Evolutionary conservation across 2,888 invertebrate species (phyloP).

Genomic region (Cephus pulcher): DNA sequence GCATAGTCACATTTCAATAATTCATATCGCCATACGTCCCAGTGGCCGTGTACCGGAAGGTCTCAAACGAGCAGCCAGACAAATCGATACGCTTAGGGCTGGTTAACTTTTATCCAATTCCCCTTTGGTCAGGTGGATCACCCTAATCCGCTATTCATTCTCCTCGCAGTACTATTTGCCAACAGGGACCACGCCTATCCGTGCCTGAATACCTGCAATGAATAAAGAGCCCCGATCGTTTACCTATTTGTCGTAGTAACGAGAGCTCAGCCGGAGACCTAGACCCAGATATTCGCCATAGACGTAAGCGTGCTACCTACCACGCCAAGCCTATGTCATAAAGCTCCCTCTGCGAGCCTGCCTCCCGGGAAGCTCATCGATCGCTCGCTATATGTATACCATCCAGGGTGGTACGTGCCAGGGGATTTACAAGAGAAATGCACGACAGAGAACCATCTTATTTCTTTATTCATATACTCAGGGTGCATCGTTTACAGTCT

Average conservation of each 20-base stretch:
- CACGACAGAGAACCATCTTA: background rate
- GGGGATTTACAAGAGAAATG: background rate
- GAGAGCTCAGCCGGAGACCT: conserved; percentile 3
- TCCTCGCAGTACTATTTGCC: background rate
- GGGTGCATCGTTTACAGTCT: background rate
- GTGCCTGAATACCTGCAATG: background rate
- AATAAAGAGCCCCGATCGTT: background rate
- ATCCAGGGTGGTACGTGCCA: background rate
- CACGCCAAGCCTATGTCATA: background rate
- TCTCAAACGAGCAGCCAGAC: background rate
- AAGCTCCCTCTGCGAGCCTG: conserved; percentile 3
- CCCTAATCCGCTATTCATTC: background rate
- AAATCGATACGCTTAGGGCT: background rate
- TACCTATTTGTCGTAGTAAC: background rate
- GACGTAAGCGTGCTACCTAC: background rate
- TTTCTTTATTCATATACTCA: background rate
- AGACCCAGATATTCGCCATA: conserved; percentile 6
- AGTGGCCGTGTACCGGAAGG: background rate
- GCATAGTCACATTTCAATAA: background rate
- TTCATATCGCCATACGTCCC: background rate
- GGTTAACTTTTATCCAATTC: background rate
- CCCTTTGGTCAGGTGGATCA: background rate
- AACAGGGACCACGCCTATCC: background rate
- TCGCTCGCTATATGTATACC: conserved; percentile 8
- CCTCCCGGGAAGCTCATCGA: conserved; percentile 21